phyloP scores from a whole-genome alignment of 2,113 vertebrate species.

The Galeopterus variegatus region DNA sequence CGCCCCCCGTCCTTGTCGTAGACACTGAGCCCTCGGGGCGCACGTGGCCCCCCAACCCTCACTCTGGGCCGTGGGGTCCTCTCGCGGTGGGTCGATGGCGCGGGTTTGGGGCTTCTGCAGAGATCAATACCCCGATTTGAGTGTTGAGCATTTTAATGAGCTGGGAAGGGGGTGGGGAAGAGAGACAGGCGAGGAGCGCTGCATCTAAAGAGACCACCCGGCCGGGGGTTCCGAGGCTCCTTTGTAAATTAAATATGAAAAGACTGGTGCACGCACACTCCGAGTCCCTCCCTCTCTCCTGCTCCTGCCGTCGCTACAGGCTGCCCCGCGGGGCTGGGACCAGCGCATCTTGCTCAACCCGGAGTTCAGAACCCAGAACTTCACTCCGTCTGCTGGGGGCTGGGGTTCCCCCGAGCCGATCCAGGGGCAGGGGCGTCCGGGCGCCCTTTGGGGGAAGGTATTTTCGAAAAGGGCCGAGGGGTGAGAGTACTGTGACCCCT shows the following conservation, averaged over 20 bases:
- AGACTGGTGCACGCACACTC: not conserved
- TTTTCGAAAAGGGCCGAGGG: not conserved
- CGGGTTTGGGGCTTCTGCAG: conserved; percentile 47
- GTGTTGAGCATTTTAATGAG: conserved; percentile 81
- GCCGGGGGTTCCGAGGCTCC: not conserved
- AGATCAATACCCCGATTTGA: conserved; percentile 75
- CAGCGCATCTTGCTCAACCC: not conserved
- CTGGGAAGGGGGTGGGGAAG: not conserved
- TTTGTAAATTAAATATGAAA: conserved; percentile 78
- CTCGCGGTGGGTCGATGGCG: not conserved
- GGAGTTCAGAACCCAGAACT: conserved; percentile 49
- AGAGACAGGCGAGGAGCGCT: not conserved
- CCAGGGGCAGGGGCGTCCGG: not conserved
- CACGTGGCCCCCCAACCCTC: not conserved
- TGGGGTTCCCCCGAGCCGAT: not conserved
- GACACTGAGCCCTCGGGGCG: not conserved
- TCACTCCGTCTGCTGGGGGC: not conserved
- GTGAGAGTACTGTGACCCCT: not conserved
- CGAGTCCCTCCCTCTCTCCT: not conserved
- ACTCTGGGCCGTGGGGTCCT: not conserved
- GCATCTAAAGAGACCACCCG: conserved; percentile 41
- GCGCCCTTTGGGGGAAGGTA: no score
- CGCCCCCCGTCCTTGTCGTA: not conserved
- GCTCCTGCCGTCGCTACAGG: not conserved
- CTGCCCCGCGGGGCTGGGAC: not conserved